A percentile compares a stretch with the other conserved stretches of the same genome.
Evolutionary conservation across 92 coral and sea anemone species (phyloP).

Genomic region (Epizoanthus rinbou): DNA sequence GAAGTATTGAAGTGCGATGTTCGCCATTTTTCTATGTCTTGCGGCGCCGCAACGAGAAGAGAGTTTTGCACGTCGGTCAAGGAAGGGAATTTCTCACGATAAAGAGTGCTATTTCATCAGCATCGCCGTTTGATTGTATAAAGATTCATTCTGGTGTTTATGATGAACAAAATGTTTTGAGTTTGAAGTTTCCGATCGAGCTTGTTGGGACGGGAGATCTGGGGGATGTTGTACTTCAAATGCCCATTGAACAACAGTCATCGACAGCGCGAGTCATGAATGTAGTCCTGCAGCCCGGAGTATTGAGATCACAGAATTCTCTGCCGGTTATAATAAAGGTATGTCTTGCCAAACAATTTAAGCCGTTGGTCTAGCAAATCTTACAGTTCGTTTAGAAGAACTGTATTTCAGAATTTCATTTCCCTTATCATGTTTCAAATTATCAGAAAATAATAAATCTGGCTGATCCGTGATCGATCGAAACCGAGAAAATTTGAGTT

Average conservation of each 20-base stretch:
- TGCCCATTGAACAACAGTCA: constrained; percentile 90
- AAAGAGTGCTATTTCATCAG: constrained; percentile 81
- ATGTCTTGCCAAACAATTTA: background rate
- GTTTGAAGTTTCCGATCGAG: constrained; percentile 91
- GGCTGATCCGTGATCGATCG: too few species aligned
- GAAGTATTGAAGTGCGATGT: constrained; percentile 85
- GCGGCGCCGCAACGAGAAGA: constrained; percentile 69
- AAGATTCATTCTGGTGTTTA: constrained; percentile 75
- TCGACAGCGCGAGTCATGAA: constrained; percentile 82
- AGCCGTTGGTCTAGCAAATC: background rate
- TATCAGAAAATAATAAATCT: background rate
- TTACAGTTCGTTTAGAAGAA: background rate
- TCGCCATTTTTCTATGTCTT: constrained; percentile 78
- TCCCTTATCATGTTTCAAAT: background rate
- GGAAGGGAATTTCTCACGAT: constrained; percentile 70
- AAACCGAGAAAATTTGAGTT: too few species aligned
- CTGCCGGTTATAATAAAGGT: constrained; percentile 92
- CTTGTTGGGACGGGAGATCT: constrained; percentile 81
- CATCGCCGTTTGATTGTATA: constrained; percentile 92
- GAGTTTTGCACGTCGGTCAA: constrained; percentile 79
- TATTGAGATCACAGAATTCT: constrained; percentile 75
- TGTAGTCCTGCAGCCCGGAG: constrained; percentile 86
- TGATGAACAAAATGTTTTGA: constrained; percentile 87
- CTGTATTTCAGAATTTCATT: constrained; percentile 13
- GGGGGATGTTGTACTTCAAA: constrained; percentile 81